Evolutionary conservation across 2,888 invertebrate species (phyloP).

Genomic region (Prosopocoilus inquinatus): DNA sequence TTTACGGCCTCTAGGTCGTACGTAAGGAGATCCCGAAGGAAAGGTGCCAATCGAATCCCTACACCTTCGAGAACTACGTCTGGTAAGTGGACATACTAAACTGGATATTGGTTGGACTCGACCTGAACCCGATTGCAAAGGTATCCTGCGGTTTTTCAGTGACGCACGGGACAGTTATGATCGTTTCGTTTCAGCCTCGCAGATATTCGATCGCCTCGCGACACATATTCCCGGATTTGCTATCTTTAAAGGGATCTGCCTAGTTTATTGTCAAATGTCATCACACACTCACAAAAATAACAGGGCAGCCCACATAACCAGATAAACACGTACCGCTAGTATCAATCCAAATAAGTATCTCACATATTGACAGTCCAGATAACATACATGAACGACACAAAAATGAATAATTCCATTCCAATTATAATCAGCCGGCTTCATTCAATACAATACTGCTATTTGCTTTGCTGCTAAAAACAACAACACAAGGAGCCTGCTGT

Average conservation of each 20-base stretch:
- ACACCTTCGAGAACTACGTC: constrained; percentile 78
- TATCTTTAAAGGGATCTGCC: constrained; percentile 31
- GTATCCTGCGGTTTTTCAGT: background rate
- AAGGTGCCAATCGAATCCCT: constrained; percentile 85
- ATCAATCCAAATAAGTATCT: constrained; percentile 22
- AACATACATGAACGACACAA: no score
- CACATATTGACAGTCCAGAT: background rate
- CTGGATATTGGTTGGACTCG: constrained; percentile 26
- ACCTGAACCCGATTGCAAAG: constrained; percentile 15
- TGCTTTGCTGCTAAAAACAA: no score
- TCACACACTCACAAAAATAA: constrained; percentile 38
- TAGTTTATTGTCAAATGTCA: constrained; percentile 38
- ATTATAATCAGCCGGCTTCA: no score
- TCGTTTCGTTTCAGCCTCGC: background rate
- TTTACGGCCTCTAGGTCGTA: constrained; percentile 91
- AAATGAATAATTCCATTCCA: no score
- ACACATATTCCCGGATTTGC: no score
- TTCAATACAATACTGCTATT: no score
- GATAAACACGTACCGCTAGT: constrained; percentile 29
- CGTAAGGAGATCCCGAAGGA: constrained; percentile 87
- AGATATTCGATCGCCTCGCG: no score
- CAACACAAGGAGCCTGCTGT: no score
- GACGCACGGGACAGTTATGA: no score
- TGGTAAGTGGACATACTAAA: constrained; percentile 59
- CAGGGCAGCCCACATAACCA: constrained; percentile 40